Base-by-base conservation (phyloP, 1,140 invertebrate genomes). In the Drosophila pachea region DNA sequence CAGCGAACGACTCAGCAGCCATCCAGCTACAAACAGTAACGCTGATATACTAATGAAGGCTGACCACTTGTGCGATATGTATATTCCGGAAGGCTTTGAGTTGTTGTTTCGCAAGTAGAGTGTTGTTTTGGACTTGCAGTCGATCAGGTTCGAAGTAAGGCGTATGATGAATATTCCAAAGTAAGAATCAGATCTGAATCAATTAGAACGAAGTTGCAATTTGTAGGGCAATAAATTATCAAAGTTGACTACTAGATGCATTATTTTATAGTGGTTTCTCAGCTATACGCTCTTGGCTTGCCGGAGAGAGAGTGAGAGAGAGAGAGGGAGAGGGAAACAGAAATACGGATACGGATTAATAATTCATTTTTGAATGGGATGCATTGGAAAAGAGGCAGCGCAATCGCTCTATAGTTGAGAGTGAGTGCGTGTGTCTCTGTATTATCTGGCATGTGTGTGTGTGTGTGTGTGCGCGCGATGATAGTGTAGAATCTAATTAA, bases 401-500 rank as follows among this genome's bases (percentile, higher is more conserved):
- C 56, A 49, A n/a, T 5, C 9, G 22, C 22, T 22, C 22, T 47
- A 35, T 22, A 16, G 33, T 29, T 2, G 7, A 29, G 45, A 12
- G 54, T 5, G 7, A 32, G 38, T 22, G 42, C 16, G 33, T 31
- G 43, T 31, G 14, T 4, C 22, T 36, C 7, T 5, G 16, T 43
- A 4, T 14, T 22, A 16, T 7, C 7, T 45, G 1, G 29, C 11
- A 22, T 12, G 16, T 33, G 43, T 32, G 29, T 22, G 47, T 12
- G 16, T 11, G 48, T 31, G 63, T 47, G 49, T 22, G 42, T 2
- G 38, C n/a, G 16, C 7, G 43, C 36, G 61, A 32, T 67, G 68
- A 68, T 53, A 55, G 22, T 65, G 61, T 61, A 29, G 74, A 68
- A 78, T 73, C 75, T 75, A 82, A 82, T 82, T 83, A 78, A 69